Evolutionary conservation across 2,113 vertebrate genomes (phyloP).

Genomic region (Pao palembangensis): DNA sequence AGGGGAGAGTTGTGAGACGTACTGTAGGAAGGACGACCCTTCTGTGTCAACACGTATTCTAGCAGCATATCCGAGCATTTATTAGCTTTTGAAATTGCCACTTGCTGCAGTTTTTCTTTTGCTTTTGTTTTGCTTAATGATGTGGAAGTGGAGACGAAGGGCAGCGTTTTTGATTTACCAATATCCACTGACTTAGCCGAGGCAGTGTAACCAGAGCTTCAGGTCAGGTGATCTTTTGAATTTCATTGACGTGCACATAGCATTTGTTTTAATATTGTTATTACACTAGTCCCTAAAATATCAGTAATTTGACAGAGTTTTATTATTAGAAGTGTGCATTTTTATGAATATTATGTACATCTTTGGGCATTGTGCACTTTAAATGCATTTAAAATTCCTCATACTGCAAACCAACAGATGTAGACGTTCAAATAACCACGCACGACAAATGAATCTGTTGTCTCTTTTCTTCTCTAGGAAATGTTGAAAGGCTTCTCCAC

Average conservation of each 20-base stretch:
- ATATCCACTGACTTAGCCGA: no score
- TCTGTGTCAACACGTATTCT: constrained; percentile 20
- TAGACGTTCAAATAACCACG: background rate
- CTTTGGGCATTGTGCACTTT: no score
- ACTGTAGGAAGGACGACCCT: constrained; percentile 76
- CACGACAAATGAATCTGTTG: constrained; percentile 2
- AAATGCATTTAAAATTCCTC: background rate
- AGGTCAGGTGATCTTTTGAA: no score
- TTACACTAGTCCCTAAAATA: background rate
- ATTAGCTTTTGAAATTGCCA: no score
- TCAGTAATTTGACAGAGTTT: background rate
- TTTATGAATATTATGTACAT: constrained; percentile 5
- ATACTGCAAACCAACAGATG: background rate
- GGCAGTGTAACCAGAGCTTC: no score
- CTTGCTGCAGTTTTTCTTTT: constrained; percentile 34
- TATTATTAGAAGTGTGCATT: background rate
- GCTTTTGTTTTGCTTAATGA: background rate
- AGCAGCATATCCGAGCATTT: no score
- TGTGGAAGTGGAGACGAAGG: no score
- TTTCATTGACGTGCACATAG: background rate
- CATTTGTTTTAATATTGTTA: constrained; percentile 3
- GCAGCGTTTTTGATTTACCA: no score
- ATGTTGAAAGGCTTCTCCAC: constrained; percentile 25
- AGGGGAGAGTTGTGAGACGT: constrained; percentile 82
- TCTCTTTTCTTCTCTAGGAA: constrained; percentile 30